Base-by-base conservation (phyloP, 2,113 vertebrate genomes). In the Phyllopteryx taeniolatus region DNA sequence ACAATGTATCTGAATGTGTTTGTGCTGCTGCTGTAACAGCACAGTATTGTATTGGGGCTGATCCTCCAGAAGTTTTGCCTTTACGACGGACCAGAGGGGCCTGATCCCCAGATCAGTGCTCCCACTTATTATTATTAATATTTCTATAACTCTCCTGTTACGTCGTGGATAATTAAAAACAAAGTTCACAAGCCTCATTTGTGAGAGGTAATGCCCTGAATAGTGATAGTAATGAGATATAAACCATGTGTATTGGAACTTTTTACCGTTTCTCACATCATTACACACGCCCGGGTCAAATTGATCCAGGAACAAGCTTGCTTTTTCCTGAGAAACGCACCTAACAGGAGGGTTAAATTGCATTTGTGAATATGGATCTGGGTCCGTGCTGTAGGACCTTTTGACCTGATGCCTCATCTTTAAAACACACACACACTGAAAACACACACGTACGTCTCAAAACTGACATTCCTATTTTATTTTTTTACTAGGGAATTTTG, bases 361-460 rank as follows among this genome's bases (percentile, higher is more conserved):
- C 83, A 88, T 87, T 87, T 89, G 82, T 89, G 86, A 89, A 86
- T 87, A 89, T 88, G 90, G 88, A 90, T 89, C 86, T 87, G 49
- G 74, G 71, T 88, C 85, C 82, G 71, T 80, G 68, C 77, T 69
- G 59, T 82, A 79, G 88, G 88, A 90, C 90, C 88, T 82, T 86
- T 81, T 68, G 86, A 89, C 85, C 78, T 73, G 80, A 89, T 91
- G 90, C 90, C 90, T 91, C 89, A 89, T 89, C 81, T 84, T 73
- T 73, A 78, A 77, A 56, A 51, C 49, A 78, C 72, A 85, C 73
- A 85, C 70, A 74, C 74, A 76, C 71, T 71, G 42, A 64, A 73
- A 15, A 46, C 74, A 73, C 49, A 19, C 6, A 62, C 74, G 82
- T 84, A 77, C 83, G 27, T 77, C 78, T 79, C 83, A 86, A 83